Evolutionary conservation across 2,888 invertebrate genomes (phyloP).

Genomic region (Dione vanillae): DNA sequence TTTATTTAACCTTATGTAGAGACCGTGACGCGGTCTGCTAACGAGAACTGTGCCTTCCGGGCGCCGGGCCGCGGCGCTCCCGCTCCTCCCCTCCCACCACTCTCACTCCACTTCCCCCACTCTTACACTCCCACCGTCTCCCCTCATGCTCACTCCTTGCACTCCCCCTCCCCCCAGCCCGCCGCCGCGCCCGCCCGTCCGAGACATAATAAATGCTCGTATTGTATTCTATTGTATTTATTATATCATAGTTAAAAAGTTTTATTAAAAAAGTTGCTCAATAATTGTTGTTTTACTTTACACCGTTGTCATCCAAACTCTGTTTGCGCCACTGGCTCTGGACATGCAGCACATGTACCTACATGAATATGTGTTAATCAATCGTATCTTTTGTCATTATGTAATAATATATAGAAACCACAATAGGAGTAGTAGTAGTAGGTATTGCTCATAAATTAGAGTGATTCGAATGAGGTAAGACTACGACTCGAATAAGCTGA

Average conservation of each 20-base stretch:
- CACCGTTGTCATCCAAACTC: slow-evolving; percentile 32
- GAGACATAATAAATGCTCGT: slow-evolving; percentile 77
- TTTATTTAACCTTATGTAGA: slow-evolving; percentile 8
- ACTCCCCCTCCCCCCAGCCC: background rate
- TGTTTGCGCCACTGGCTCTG: too few relatives aligned
- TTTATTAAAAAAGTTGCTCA: slow-evolving; percentile 83
- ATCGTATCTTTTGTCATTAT: too few relatives aligned
- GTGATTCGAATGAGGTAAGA: too few relatives aligned
- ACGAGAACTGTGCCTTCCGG: slow-evolving; percentile 76
- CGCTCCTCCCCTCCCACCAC: background rate
- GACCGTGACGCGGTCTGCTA: slow-evolving; percentile 40
- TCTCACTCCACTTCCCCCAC: slow-evolving; percentile 1
- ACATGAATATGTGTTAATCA: too few relatives aligned
- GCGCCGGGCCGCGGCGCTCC: slow-evolving; percentile 43
- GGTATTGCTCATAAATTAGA: too few relatives aligned
- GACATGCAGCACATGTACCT: too few relatives aligned
- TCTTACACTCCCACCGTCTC: background rate
- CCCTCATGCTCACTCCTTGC: too few relatives aligned
- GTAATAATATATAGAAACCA: too few relatives aligned
- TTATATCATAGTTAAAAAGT: slow-evolving; percentile 75
- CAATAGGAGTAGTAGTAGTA: too few relatives aligned
- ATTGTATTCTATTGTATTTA: slow-evolving; percentile 80
- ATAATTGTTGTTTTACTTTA: slow-evolving; percentile 55
- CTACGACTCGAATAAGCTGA: too few relatives aligned
- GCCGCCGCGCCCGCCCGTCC: slow-evolving; percentile 54